phyloP scores from a whole-genome alignment of 2,888 invertebrate species.

The Zygogramma bicolorata region DNA sequence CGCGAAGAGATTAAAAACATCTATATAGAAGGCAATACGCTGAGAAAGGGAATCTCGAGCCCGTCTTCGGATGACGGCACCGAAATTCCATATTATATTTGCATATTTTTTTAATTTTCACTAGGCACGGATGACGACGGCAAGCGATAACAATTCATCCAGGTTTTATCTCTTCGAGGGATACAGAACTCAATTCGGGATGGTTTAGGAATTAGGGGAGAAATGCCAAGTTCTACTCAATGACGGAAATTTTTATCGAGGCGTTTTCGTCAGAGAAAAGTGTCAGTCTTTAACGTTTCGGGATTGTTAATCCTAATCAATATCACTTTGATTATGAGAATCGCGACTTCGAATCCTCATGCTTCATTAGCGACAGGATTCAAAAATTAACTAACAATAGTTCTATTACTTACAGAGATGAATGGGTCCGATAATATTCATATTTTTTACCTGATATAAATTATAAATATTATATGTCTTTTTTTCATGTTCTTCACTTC shows the following conservation, averaged over 20 bases:
- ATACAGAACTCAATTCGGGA: background rate
- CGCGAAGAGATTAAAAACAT: slow-evolving; percentile 26
- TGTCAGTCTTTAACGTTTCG: no score
- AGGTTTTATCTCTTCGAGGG: slow-evolving; percentile 16
- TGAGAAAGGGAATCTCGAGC: slow-evolving; percentile 20
- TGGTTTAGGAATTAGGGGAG: background rate
- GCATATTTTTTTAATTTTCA: slow-evolving; percentile 40
- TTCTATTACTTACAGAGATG: no score
- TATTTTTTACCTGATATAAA: no score
- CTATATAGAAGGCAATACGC: slow-evolving; percentile 32
- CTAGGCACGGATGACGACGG: background rate
- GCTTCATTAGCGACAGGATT: no score
- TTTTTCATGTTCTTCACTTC: no score
- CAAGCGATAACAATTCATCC: slow-evolving; percentile 6
- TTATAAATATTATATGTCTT: no score
- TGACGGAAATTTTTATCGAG: background rate
- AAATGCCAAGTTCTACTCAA: background rate
- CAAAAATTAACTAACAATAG: no score
- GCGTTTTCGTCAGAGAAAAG: background rate
- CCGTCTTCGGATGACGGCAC: slow-evolving; percentile 17
- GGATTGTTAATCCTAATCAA: no score
- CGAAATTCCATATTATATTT: slow-evolving; percentile 32
- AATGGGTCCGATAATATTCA: no score
- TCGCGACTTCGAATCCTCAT: no score
- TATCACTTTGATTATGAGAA: no score